Conservation (phyloP, 53 echinoderm and acorn worm genomes). For the Mesocentrotus franciscanus region DNA sequence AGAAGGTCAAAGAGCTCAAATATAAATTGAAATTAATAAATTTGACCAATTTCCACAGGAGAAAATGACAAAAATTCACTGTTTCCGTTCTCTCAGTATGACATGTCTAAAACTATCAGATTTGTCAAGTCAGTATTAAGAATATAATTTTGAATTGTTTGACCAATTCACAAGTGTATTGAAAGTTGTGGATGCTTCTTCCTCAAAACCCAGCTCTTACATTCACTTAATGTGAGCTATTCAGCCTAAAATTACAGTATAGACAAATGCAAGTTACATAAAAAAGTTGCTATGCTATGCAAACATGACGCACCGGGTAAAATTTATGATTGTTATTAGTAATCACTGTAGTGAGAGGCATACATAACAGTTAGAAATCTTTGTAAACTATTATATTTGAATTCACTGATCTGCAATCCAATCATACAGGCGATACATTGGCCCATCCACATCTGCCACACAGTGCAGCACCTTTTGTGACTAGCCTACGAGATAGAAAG, state of each 20-base stretch:
- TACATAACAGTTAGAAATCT: not conserved
- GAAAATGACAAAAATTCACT: not conserved
- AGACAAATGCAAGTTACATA: no score
- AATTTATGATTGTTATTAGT: not conserved
- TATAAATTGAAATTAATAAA: not conserved
- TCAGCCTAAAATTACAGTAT: no score
- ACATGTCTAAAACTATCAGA: no score
- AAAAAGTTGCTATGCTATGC: not conserved
- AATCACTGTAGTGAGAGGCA: not conserved
- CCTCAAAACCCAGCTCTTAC: not conserved
- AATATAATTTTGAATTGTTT: not conserved
- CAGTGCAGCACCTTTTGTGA: slow-evolving; percentile 72
- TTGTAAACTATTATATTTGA: not conserved
- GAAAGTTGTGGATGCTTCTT: not conserved
- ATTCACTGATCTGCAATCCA: not conserved
- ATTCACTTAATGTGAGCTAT: not conserved
- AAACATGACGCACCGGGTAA: not conserved
- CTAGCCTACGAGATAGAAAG: slow-evolving; percentile 41
- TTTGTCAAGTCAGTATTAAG: not conserved
- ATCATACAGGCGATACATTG: slow-evolving; percentile 64
- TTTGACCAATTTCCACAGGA: not conserved
- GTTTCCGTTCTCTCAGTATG: no score
- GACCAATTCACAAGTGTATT: not conserved
- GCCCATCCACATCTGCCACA: slow-evolving; percentile 75
- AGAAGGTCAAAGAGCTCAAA: not conserved